Evolutionary conservation across 1,140 invertebrate species (phyloP), one percentile per base, ranked within the genome.

Genomic region (Batillaria attramentaria): DNA sequence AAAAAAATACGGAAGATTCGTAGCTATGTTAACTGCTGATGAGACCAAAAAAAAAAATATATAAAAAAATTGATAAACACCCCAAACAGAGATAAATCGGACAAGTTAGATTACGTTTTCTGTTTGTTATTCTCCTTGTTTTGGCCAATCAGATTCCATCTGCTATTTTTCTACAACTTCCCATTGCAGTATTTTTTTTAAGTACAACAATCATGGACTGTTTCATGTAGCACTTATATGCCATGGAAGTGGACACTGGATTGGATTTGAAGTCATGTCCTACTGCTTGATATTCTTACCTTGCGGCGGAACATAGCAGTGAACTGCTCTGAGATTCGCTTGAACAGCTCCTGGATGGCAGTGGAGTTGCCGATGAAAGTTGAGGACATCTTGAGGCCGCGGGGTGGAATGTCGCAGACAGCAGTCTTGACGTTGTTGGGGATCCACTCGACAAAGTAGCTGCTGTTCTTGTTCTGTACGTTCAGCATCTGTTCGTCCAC

Each of bases 371-470:
- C 57, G 79, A 92, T 85, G 82, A 97, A 97, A 2, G 96, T 97
- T 16, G 95, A 1, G 95, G 96, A 95, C 20, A 97, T 97, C 87
- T 97, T 97, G 13, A 97, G 91, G 42, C 96, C 96, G 86, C 95
- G 92, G 31, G 96, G 96, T 78, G 96, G 96, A 87, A 97, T 97
- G 89, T 97, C 96, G 90, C 96, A 97, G 24, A 97, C 96, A 62
- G 96, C 96, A 31, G 94, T 95, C 91, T 97, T 97, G 0, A 95
- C 94, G 86, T 97, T 97, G 91, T 97, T 96, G 4, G 96, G 96
- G 86, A 97, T 97, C 96, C 96, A 97, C 92, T 97, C 96, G 41
- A 97, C 96, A 87, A 97, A 97, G 92, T 97, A 97, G 84, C 94
- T 95, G 90, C 83, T 85, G 82, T 88, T 88, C 82, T 87, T 88